Evolutionary conservation across 2,797 vertebrate species (phyloP).

Genomic region (Lagorchestes hirsutus): DNA sequence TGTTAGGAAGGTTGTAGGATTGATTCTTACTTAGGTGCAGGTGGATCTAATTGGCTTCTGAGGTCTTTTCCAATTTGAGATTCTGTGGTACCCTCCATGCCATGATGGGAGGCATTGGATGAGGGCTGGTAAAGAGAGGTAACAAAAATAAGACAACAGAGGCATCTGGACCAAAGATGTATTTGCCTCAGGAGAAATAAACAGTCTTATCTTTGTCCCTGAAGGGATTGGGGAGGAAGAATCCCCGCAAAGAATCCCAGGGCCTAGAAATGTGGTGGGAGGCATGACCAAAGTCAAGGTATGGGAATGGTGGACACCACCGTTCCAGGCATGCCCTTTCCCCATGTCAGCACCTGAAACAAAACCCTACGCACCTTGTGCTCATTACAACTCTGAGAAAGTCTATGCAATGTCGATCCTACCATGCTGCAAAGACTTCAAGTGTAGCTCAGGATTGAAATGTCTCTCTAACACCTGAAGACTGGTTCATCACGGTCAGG

Average conservation of each 20-base stretch:
- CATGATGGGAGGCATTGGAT: background rate
- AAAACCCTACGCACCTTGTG: background rate
- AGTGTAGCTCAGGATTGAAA: background rate
- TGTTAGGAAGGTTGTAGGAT: background rate
- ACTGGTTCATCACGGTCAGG: background rate
- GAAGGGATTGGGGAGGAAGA: background rate
- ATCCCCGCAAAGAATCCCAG: background rate
- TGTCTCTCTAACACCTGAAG: background rate
- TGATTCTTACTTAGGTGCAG: background rate
- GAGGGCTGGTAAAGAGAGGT: background rate
- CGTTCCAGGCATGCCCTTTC: background rate
- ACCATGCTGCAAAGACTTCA: background rate
- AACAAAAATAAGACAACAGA: background rate
- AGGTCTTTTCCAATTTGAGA: background rate
- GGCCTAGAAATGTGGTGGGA: background rate
- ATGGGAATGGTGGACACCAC: background rate
- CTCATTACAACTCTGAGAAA: background rate
- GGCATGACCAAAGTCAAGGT: background rate
- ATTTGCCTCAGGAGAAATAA: background rate
- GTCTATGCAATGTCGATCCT: background rate
- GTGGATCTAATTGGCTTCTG: background rate
- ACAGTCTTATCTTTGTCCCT: background rate
- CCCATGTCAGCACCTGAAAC: background rate
- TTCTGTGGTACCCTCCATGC: background rate
- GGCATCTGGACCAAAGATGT: background rate